Percentiles rank a stretch among this genome's conserved stretches.
These are phyloP conservation scores for Cacatua alba DNA, from an alignment of 2,113 vertebrate genomes.

Conservation along the genomic window DNA sequence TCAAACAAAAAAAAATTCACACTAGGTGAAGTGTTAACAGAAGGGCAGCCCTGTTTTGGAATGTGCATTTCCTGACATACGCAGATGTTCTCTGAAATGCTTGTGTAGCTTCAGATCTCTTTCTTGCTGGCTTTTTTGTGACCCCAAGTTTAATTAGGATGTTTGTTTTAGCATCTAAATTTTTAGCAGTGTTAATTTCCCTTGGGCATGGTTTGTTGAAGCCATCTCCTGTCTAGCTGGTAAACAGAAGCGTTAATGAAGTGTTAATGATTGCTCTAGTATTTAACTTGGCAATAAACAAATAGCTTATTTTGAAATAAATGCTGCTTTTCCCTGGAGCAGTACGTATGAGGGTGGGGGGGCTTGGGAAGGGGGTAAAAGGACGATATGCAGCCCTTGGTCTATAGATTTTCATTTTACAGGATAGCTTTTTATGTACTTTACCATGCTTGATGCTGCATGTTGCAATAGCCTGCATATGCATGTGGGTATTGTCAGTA, in stretches of 20 bases:
- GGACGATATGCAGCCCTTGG: background rate
- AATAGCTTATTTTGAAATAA: background rate
- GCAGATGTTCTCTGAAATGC: background rate
- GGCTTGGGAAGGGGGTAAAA: background rate
- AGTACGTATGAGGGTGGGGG: background rate
- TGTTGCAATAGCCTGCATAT: background rate
- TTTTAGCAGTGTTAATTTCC: constrained; percentile 21
- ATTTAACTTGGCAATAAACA: background rate
- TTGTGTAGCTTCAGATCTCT: background rate
- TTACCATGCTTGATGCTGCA: background rate
- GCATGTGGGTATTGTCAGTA: background rate
- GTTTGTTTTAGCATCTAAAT: background rate
- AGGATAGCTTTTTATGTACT: background rate
- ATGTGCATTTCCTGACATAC: background rate
- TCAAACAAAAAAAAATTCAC: background rate
- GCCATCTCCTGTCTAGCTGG: background rate
- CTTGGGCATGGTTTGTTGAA: background rate
- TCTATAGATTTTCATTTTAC: background rate
- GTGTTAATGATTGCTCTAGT: background rate
- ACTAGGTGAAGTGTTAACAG: background rate
- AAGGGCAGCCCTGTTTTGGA: background rate
- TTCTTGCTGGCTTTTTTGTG: background rate
- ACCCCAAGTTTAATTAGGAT: background rate
- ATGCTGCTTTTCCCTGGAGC: background rate
- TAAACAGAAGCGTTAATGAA: constrained; percentile 16